Conservation (phyloP, 1,140 invertebrate genomes). For the Sipha flava region DNA sequence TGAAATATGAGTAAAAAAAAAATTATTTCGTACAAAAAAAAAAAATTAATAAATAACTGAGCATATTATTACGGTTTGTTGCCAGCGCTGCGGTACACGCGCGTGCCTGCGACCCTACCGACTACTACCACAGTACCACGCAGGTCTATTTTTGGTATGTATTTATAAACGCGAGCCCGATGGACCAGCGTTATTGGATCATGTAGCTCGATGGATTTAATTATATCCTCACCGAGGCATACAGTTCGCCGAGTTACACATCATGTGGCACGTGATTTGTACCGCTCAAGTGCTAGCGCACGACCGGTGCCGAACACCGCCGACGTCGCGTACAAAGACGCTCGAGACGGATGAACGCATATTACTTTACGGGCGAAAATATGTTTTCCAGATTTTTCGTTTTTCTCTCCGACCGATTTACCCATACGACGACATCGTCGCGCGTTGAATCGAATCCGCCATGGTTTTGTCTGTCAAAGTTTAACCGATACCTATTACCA, state of each 20-base stretch:
- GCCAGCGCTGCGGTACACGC: not conserved
- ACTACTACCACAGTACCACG: not conserved
- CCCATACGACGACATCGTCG: no score
- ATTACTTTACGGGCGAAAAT: no score
- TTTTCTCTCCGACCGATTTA: no score
- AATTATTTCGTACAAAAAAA: not conserved
- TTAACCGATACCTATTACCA: no score
- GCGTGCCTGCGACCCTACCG: not conserved
- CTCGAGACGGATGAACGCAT: no score
- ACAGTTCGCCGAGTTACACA: not conserved
- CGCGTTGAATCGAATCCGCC: no score
- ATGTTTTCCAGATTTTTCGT: no score
- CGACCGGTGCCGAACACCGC: no score
- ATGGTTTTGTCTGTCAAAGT: no score
- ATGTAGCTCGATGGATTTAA: conserved; percentile 22
- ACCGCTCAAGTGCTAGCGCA: no score
- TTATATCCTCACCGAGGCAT: conserved; percentile 1
- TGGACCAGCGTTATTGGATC: conserved; percentile 19
- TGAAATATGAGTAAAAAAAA: not conserved
- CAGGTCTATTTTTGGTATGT: conserved; percentile 31
- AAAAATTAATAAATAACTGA: not conserved
- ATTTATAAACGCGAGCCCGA: conserved; percentile 20
- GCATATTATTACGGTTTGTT: not conserved
- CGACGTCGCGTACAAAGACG: no score
- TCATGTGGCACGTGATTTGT: not conserved